These are phyloP conservation scores for Oeneis ivallda DNA, from an alignment of 2,888 invertebrate genomes.

Conservation along the genomic window DNA sequence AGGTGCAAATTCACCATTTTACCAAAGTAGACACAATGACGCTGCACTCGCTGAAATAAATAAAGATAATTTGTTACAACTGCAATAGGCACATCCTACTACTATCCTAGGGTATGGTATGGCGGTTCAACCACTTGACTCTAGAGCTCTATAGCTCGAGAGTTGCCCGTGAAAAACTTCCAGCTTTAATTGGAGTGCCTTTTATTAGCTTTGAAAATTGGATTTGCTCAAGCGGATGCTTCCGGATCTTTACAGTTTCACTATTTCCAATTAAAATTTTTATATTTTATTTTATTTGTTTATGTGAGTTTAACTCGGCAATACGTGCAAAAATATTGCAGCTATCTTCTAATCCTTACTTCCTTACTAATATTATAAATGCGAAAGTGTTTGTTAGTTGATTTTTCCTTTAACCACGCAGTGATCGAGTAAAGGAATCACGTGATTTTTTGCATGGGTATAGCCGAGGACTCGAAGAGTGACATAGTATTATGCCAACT, in stretches of 20 bases:
- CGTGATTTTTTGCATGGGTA: too few species aligned
- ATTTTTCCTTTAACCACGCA: too few species aligned
- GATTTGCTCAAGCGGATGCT: slow-evolving; percentile 39
- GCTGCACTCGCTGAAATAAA: too few species aligned
- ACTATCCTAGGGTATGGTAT: slow-evolving; percentile 21
- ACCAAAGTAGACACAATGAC: too few species aligned
- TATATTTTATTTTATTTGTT: background rate
- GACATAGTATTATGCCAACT: too few species aligned
- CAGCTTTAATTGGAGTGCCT: slow-evolving; percentile 76
- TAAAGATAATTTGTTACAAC: background rate
- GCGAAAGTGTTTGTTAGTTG: too few species aligned
- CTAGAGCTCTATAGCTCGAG: slow-evolving; percentile 56
- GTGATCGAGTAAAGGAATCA: too few species aligned
- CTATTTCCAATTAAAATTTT: slow-evolving; percentile 37
- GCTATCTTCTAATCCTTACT: background rate
- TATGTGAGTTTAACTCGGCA: too few species aligned
- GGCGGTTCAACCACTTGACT: slow-evolving; percentile 48
- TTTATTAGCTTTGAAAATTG: slow-evolving; percentile 79
- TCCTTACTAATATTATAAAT: background rate
- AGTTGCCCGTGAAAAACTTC: slow-evolving; percentile 66
- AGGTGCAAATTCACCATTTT: too few species aligned
- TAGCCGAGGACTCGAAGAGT: too few species aligned
- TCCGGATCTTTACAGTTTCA: slow-evolving; percentile 2
- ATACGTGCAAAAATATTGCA: too few species aligned
- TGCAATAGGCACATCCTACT: slow-evolving; percentile 4